These are phyloP conservation scores for Limanda limanda DNA, from an alignment of 2,113 vertebrate species.

Conservation along the genomic window DNA sequence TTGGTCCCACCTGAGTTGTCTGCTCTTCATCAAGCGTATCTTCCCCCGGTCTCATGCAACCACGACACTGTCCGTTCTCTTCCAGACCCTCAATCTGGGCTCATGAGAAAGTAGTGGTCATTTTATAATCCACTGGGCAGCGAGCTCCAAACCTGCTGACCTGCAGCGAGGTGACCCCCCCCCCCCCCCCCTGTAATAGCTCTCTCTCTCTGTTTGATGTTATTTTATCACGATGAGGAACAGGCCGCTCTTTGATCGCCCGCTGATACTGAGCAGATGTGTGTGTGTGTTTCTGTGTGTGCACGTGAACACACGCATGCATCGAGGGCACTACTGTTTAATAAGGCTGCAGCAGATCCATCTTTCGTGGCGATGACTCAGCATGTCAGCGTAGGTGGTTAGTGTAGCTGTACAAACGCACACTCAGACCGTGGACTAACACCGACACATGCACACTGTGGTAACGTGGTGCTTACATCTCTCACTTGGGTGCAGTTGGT, in stretches of 20 bases:
- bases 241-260: conserved; percentile 69
- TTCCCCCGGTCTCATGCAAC: conserved; percentile 1
- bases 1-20: background rate
- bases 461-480: no score
- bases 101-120: conserved; percentile 40
- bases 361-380: conserved; percentile 42
- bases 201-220: conserved; percentile 43
- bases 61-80: background rate
- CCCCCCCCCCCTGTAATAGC: conserved; percentile 23
- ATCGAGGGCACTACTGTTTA: conserved; percentile 45
- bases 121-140: conserved; percentile 37
- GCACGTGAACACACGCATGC: background rate
- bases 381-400: conserved; percentile 2
- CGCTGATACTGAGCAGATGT: background rate
- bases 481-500: no score
- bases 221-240: conserved; percentile 50
- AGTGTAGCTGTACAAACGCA: conserved; percentile 1
- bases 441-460: conserved; percentile 3
- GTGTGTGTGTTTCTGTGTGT: background rate
- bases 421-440: background rate
- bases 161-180: conserved; percentile 41
- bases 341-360: conserved; percentile 33
- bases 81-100: conserved; percentile 13
- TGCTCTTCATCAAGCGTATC: background rate
- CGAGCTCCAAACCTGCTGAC: conserved; percentile 49